phyloP scores from a whole-genome alignment of 2,797 vertebrate species.

The Sebastes dallii region DNA sequence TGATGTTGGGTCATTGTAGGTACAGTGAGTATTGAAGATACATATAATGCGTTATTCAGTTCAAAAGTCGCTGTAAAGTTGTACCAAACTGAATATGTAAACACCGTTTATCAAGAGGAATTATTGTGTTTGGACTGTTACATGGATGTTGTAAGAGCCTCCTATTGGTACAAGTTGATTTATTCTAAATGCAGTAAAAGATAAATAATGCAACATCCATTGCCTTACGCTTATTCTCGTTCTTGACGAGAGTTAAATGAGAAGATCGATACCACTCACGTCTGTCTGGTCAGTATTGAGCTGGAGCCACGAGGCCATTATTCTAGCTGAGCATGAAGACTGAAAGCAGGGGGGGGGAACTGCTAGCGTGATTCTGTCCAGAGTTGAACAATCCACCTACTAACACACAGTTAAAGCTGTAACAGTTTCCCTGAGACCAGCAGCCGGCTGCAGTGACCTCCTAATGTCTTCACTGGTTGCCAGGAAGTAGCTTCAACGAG shows the following conservation, averaged over 20 bases:
- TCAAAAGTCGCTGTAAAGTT: neutral
- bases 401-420: neutral
- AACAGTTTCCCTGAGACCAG: neutral
- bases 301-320: neutral
- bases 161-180: neutral
- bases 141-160: neutral
- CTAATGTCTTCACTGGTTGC: neutral
- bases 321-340: neutral
- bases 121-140: neutral
- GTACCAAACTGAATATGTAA: neutral
- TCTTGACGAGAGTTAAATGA: too few relatives aligned
- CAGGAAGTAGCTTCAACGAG: neutral
- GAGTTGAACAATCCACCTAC: neutral
- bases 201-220: neutral
- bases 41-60: neutral
- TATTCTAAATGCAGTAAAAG: neutral
- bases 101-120: neutral
- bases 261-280: neutral
- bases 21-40: neutral
- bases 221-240: too few relatives aligned
- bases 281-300: neutral
- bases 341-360: neutral
- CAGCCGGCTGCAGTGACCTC: neutral
- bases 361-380: neutral
- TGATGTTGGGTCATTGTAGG: neutral